Evolutionary conservation across 1,140 invertebrate species (phyloP), one percentile per base, ranked within the genome.

Genomic region (Halictus rubicundus): DNA sequence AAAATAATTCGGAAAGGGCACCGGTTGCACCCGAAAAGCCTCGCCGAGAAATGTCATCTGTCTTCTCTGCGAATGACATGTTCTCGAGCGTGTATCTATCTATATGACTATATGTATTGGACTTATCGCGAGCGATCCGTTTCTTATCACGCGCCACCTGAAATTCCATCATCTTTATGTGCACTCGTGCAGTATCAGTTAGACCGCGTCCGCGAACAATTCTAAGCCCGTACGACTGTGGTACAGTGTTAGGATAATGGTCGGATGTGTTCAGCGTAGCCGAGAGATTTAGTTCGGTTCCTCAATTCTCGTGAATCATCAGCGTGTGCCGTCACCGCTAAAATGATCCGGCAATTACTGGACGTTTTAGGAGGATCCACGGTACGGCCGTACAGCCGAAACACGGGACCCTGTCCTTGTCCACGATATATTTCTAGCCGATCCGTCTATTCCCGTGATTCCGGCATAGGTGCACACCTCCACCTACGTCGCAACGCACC

Each of bases 321-420:
- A 12, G 2, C 14, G 49, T 46, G 42, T 57, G 8, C 19, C 54
- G 21, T 23, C 21, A 27, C 9, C 1, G 21, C 14, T 52, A 71
- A 66, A 59, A 88, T 88, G 87, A 69, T 88, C 27, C 81, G 78
- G 21, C 87, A 88, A 61, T 78, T 88, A 46, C 63, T 81, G 60
- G 84, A 88, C n/a, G 84, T 65, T 12, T 27, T 88, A 49, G 73
- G 87, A 66, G 84, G 84, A 49, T 84, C 78, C 59, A 68, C 87
- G 87, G 87, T 88, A 88, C 81, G 78, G 16, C 21, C 54, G 9
- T 25, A 49, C 59, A 39, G 39, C 49, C 1, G 23, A 42, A 63
- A 32, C 14, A 9, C 12, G 2, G 19, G 49, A 0, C 42, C 64
- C 19, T 42, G 23, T 37, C 52, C 10, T 77, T 54, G 23, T n/a